Evolutionary conservation across 1,140 invertebrate genomes (phyloP).

Genomic region (Brachionus angularis): DNA sequence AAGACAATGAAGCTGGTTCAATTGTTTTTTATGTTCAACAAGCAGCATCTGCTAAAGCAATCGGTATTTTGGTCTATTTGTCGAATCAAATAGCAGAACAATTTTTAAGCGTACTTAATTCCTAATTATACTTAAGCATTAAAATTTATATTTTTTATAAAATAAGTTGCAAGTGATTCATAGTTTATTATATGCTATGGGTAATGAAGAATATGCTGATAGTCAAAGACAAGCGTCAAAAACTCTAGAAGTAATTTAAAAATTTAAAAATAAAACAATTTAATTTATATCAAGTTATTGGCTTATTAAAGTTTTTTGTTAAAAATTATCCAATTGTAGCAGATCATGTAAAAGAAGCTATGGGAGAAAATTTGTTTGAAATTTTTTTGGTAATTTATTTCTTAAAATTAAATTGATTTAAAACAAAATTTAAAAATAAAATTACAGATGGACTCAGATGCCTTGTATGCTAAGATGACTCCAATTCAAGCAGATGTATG

Average conservation of each 20-base stretch:
- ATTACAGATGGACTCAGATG: slow-evolving; percentile 54
- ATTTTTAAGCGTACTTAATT: slow-evolving; percentile 33
- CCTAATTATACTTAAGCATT: background rate
- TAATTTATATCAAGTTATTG: background rate
- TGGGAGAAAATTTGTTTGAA: slow-evolving; percentile 56
- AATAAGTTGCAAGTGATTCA: slow-evolving; percentile 52
- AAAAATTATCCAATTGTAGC: slow-evolving; percentile 55
- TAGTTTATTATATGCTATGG: slow-evolving; percentile 56
- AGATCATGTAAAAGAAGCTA: slow-evolving; percentile 56
- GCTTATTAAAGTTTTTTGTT: slow-evolving; percentile 53
- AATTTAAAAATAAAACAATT: background rate
- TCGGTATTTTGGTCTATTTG: slow-evolving; percentile 49
- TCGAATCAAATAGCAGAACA: slow-evolving; percentile 34
- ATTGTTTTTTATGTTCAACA: slow-evolving; percentile 52
- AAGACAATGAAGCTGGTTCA: slow-evolving; percentile 6
- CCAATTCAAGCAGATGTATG: slow-evolving; percentile 57
- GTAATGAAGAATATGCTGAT: slow-evolving; percentile 56
- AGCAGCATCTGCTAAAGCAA: slow-evolving; percentile 57
- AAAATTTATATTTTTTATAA: background rate
- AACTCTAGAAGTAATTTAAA: slow-evolving; percentile 52
- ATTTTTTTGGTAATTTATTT: slow-evolving; percentile 57
- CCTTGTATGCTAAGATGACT: slow-evolving; percentile 57
- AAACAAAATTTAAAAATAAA: background rate
- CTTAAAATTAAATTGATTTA: too few species aligned
- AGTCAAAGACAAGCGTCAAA: slow-evolving; percentile 57